Evolutionary conservation across 2,797 vertebrate genomes (phyloP).

Genomic region (Phoxinus dragarum): DNA sequence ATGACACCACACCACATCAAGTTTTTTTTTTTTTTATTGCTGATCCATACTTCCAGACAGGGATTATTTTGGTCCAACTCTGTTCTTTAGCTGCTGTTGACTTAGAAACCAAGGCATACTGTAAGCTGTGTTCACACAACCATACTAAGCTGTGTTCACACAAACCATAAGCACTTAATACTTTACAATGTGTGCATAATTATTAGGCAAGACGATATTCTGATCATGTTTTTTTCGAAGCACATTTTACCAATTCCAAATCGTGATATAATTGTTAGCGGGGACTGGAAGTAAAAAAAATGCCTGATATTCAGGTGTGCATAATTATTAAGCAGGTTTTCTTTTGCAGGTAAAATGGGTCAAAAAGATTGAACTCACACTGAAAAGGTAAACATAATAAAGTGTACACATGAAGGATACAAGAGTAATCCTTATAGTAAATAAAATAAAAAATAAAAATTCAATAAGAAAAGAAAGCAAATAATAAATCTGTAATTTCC

Average conservation of each 20-base stretch:
- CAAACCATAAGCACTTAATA: constrained; percentile 64
- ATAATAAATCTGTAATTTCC: neutral
- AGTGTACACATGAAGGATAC: neutral
- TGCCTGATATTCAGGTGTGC: neutral
- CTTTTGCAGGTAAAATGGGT: neutral
- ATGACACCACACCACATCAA: neutral
- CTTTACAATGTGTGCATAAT: neutral
- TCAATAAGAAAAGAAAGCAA: neutral
- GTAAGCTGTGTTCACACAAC: constrained; percentile 57
- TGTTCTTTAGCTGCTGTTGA: constrained; percentile 31
- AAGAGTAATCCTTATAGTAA: neutral
- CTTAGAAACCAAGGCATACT: constrained; percentile 29
- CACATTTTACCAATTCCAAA: neutral
- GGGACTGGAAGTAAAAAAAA: neutral
- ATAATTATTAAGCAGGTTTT: neutral
- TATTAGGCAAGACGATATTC: neutral
- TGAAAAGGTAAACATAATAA: neutral
- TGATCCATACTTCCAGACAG: neutral
- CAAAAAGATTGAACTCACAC: neutral
- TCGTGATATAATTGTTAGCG: neutral
- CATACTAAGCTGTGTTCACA: constrained; percentile 50
- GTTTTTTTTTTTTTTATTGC: neutral
- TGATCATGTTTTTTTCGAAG: neutral
- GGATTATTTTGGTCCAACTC: neutral
- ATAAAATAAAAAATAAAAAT: too few relatives aligned